Percentiles rank a stretch among this genome's conserved stretches.
phyloP scores from a whole-genome alignment of 2,888 invertebrate species.

The Tenthredo livida region DNA sequence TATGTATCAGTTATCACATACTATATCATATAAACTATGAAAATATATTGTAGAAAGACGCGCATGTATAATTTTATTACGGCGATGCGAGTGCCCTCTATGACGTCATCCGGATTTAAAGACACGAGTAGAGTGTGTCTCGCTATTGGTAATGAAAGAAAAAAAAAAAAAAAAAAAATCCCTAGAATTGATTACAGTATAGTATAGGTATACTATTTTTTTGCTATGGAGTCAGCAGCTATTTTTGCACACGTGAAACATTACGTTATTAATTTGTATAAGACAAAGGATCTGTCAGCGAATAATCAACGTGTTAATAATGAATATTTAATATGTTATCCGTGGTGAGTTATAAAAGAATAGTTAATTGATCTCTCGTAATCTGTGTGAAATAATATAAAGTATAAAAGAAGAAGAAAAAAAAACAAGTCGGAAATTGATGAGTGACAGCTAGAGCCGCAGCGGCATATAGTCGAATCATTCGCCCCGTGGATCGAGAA shows the following conservation, averaged over 20 bases:
- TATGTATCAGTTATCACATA: too few relatives aligned
- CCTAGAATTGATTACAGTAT: slow-evolving; percentile 32
- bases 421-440: neutral
- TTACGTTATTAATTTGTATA: neutral
- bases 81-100: neutral
- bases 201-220: neutral
- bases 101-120: neutral
- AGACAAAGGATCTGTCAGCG: neutral
- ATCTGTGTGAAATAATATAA: neutral
- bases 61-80: neutral
- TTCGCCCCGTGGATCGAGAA: slow-evolving; percentile 25
- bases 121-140: too few relatives aligned
- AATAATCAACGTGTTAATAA: neutral
- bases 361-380: neutral
- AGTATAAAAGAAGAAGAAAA: too few relatives aligned
- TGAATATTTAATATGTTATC: neutral
- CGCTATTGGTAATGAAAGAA: neutral
- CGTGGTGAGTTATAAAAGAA: neutral
- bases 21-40: too few relatives aligned
- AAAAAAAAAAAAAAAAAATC: neutral
- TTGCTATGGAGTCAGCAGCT: slow-evolving; percentile 38
- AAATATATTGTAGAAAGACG: neutral
- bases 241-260: slow-evolving; percentile 8
- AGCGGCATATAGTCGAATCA: slow-evolving; percentile 34
- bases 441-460: slow-evolving; percentile 34